A percentile compares a stretch with the other conserved stretches of the same genome.
These are phyloP conservation scores for Ceratina calcarata DNA, from an alignment of 1,140 invertebrate species.

Conservation along the genomic window DNA sequence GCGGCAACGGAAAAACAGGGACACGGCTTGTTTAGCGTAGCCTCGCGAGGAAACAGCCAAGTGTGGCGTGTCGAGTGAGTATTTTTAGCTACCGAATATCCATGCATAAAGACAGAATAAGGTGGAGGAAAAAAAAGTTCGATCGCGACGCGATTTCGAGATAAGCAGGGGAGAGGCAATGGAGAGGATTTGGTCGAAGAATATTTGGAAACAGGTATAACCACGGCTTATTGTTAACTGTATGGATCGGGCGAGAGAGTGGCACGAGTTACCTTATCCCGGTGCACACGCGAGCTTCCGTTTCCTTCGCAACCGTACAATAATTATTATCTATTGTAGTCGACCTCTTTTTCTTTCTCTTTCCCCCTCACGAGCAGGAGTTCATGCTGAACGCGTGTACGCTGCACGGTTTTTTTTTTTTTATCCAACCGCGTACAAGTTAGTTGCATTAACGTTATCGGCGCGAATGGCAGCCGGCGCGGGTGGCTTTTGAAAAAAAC, in stretches of 20 bases:
- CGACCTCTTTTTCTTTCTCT: slow-evolving; percentile 49
- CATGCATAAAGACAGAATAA: not conserved
- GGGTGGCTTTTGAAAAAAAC: slow-evolving; percentile 37
- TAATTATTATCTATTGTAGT: slow-evolving; percentile 67
- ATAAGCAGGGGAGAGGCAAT: not conserved
- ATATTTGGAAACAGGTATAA: slow-evolving; percentile 60
- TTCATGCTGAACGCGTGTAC: not conserved
- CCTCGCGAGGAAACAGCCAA: not conserved
- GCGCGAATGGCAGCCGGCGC: slow-evolving; percentile 10
- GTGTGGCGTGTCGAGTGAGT: not conserved
- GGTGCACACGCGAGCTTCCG: slow-evolving; percentile 63
- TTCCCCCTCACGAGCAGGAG: not conserved
- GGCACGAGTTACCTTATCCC: slow-evolving; percentile 55
- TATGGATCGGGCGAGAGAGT: slow-evolving; percentile 48
- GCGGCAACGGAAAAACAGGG: not conserved
- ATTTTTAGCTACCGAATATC: not conserved
- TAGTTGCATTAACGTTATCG: slow-evolving; percentile 63
- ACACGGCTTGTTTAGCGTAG: not conserved
- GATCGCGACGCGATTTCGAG: not conserved
- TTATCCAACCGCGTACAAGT: slow-evolving; percentile 48
- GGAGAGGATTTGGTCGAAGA: slow-evolving; percentile 23
- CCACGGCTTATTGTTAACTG: slow-evolving; percentile 59
- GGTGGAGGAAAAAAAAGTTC: not conserved
- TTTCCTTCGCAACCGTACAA: slow-evolving; percentile 62
- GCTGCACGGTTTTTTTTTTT: not conserved